phyloP scores from a whole-genome alignment of 2,797 vertebrate genomes.

The Moxostoma hubbsi region DNA sequence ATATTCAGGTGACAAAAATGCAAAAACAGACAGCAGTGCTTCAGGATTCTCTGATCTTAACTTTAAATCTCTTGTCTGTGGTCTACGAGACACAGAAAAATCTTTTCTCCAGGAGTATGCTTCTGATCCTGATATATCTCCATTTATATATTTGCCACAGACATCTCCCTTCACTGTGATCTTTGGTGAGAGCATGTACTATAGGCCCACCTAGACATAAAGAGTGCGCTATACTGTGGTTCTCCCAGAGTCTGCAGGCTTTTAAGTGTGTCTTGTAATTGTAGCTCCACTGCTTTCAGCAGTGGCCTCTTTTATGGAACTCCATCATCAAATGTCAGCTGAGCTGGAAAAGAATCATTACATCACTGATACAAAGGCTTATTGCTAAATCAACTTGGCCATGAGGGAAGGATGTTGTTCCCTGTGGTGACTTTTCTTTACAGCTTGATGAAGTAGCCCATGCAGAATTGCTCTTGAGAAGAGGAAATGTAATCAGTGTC shows the following conservation, averaged over 20 bases:
- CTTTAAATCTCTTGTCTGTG: background rate
- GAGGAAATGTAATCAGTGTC: conserved; percentile 48
- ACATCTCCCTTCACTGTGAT: conserved; percentile 19
- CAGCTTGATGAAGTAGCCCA: conserved; percentile 39
- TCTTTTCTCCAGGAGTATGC: conserved; percentile 57
- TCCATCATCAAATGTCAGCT: conserved; percentile 20
- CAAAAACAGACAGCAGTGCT: conserved; percentile 38
- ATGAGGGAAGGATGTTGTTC: conserved; percentile 32
- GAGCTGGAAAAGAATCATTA: conserved; percentile 22
- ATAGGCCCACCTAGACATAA: conserved; percentile 6
- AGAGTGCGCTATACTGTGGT: conserved; percentile 31
- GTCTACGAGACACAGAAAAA: background rate
- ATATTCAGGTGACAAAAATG: background rate
- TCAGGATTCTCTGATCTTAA: background rate
- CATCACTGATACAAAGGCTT: conserved; percentile 27
- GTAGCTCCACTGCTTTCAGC: conserved; percentile 32
- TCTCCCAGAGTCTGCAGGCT: conserved; percentile 27
- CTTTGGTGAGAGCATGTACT: conserved; percentile 12
- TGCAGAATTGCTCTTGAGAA: conserved; percentile 43
- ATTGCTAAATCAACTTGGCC: conserved; percentile 42
- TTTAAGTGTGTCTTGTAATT: conserved; percentile 31
- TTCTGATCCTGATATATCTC: conserved; percentile 49
- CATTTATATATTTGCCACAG: conserved; percentile 1
- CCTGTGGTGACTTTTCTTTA: conserved; percentile 38
- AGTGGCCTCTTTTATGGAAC: conserved; percentile 9